Percentiles rank a stretch among this genome's conserved stretches.
phyloP scores from a whole-genome alignment of 2,797 vertebrate species.

The Sorex maritimensis region DNA sequence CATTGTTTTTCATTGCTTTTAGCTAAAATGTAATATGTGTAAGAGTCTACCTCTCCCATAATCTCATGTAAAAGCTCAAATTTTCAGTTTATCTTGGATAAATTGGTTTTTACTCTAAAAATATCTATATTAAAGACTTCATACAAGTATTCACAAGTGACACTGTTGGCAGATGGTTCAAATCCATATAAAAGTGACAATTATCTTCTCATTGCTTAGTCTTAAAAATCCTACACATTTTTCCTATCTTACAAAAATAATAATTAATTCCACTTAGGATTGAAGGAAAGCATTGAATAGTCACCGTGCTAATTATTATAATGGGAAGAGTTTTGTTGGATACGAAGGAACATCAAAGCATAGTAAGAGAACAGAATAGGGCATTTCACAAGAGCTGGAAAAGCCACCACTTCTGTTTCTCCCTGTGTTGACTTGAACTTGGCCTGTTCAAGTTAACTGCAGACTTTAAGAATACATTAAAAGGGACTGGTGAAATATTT shows the following conservation, averaged over 20 bases:
- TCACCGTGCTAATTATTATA: conserved; percentile 32
- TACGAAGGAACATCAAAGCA: background rate
- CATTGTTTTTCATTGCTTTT: conserved; percentile 12
- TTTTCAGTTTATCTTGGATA: background rate
- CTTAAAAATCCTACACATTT: background rate
- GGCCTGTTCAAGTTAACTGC: conserved; percentile 46
- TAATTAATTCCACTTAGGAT: conserved; percentile 27
- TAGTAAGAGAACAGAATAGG: background rate
- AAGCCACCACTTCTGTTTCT: background rate
- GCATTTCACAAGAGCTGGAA: conserved; percentile 37
- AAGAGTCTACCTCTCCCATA: background rate
- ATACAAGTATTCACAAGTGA: background rate
- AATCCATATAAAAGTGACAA: background rate
- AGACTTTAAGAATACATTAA: too few relatives aligned
- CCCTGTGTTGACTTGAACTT: conserved; percentile 4
- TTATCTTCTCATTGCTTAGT: background rate
- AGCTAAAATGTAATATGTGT: background rate
- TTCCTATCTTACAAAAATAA: conserved; percentile 42
- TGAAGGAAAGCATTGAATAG: conserved; percentile 23
- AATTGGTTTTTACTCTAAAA: background rate
- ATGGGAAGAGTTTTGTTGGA: background rate
- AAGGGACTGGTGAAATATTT: too few relatives aligned
- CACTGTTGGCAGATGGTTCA: background rate
- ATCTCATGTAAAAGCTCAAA: background rate
- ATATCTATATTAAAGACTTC: background rate